Evolutionary conservation across 2,888 invertebrate species (phyloP), one percentile per base, ranked within the genome.

Genomic region (Lissocephala sabroskyi): DNA sequence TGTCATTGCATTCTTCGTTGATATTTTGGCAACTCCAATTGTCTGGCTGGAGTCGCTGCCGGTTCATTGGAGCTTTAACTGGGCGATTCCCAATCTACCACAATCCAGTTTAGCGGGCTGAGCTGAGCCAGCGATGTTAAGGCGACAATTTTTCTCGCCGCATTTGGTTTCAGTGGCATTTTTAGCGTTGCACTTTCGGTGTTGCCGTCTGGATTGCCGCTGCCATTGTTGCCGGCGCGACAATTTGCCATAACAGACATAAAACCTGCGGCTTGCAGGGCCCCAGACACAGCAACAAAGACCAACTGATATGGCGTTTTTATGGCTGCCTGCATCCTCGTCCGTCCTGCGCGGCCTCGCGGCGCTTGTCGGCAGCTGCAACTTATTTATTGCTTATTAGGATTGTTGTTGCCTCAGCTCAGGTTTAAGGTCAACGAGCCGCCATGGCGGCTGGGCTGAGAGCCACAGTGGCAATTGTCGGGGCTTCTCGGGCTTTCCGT

Each of bases 391-490:
- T 45, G 57, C 42, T 6, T 18, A 6, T 10, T 17, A 10, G 32
- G 37, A 30, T 33, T 47, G 45, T 13, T 39, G 23, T 33, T 47
- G 32, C 7, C 45, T 35, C 30, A 47, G 40, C 59, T 59, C 54
- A 56, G 56, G 54, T 60, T 63, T 60, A 62, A 55, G 59, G 50
- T 68, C 58, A 65, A 56, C 45, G 57, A 48, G 51, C 23, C 23
- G 7, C 23, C 23, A 23, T 23, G 4, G 7, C 4, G 23, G 23
- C 23, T 23, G 23, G 23, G 23, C 23, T 5, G 3, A 23, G 23
- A 3, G 23, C 4, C 23, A 23, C 23, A 23, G 23, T 7, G 23
- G 3, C 23, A 23, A 23, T 23, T 23, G 23, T 23, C 23, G 23
- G 23, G 23, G 23, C 23, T 23, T 23, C 23, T n/a, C n/a, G n/a